phyloP scores from a whole-genome alignment of 2,888 invertebrate species.

The Zygaena filipendulae region DNA sequence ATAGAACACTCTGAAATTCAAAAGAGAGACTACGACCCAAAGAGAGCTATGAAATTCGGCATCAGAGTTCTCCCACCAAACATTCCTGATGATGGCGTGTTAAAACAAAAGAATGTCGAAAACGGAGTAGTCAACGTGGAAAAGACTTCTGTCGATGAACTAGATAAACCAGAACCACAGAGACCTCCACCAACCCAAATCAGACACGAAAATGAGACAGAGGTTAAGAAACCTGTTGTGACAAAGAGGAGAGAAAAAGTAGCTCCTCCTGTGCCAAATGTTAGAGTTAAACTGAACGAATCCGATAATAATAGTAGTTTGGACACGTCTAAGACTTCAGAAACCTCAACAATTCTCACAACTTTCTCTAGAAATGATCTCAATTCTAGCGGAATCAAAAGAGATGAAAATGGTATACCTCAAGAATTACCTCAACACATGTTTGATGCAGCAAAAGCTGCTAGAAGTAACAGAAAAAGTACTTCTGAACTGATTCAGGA shows the following conservation, averaged over 20 bases:
- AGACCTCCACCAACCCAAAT: slow-evolving; percentile 41
- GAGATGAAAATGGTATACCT: slow-evolving; percentile 71
- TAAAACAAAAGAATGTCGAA: slow-evolving; percentile 53
- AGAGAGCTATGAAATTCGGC: slow-evolving; percentile 74
- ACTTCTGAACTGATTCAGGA: slow-evolving; percentile 39
- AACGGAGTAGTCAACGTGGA: slow-evolving; percentile 44
- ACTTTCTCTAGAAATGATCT: slow-evolving; percentile 54
- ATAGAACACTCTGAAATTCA: slow-evolving; percentile 61
- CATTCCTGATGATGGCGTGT: slow-evolving; percentile 59
- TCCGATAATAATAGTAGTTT: slow-evolving; percentile 35
- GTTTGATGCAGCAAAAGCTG: slow-evolving; percentile 77
- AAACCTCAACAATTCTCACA: slow-evolving; percentile 28
- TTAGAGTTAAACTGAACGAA: slow-evolving; percentile 47
- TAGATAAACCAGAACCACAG: slow-evolving; percentile 48
- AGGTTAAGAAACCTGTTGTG: slow-evolving; percentile 58
- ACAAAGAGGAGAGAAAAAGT: slow-evolving; percentile 63
- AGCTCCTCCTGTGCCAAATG: slow-evolving; percentile 60
- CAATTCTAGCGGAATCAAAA: slow-evolving; percentile 69
- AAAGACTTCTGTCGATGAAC: slow-evolving; percentile 44
- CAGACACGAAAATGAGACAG: slow-evolving; percentile 63
- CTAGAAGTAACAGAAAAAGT: slow-evolving; percentile 74
- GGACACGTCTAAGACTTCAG: slow-evolving; percentile 41
- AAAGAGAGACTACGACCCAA: slow-evolving; percentile 65
- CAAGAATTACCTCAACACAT: slow-evolving; percentile 78
- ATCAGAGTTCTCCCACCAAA: slow-evolving; percentile 73